Conservation (phyloP, 2,113 vertebrate species). For the Micromys minutus region DNA sequence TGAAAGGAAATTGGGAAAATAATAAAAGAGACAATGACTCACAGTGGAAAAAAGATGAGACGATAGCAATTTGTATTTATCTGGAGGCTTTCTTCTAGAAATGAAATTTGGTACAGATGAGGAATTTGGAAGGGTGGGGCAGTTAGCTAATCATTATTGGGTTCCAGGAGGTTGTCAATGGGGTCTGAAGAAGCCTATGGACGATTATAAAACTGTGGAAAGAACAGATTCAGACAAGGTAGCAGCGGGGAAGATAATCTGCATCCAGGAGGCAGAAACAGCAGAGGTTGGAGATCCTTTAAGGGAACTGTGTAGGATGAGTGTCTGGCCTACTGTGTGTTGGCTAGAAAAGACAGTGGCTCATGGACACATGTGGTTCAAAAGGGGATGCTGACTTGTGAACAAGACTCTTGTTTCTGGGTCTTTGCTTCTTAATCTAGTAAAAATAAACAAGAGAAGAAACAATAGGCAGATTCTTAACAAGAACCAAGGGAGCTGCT, state of each 20-base stretch:
- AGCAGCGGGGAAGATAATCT: conserved; percentile 33
- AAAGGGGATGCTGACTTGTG: background rate
- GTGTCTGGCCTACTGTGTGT: background rate
- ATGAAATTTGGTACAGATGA: conserved; percentile 56
- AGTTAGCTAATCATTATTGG: conserved; percentile 37
- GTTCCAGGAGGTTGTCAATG: background rate
- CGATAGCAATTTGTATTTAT: conserved; percentile 70
- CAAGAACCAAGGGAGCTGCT: background rate
- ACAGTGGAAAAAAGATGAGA: conserved; percentile 59
- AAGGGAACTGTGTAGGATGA: background rate
- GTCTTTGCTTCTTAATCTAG: background rate
- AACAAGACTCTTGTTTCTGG: background rate
- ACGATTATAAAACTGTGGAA: conserved; percentile 36
- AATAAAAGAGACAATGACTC: conserved; percentile 71
- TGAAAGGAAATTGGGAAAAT: conserved; percentile 68
- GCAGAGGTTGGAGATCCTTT: background rate
- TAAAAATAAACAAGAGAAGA: conserved; percentile 19
- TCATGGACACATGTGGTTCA: background rate
- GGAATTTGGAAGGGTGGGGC: background rate
- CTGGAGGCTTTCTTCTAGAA: conserved; percentile 66
- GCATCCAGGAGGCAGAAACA: background rate
- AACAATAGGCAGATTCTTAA: background rate
- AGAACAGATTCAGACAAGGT: conserved; percentile 20
- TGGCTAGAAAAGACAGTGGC: background rate
- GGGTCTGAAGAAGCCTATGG: conserved; percentile 26